Base-by-base conservation (phyloP, 2,113 vertebrate species). In the Morone chrysops region DNA sequence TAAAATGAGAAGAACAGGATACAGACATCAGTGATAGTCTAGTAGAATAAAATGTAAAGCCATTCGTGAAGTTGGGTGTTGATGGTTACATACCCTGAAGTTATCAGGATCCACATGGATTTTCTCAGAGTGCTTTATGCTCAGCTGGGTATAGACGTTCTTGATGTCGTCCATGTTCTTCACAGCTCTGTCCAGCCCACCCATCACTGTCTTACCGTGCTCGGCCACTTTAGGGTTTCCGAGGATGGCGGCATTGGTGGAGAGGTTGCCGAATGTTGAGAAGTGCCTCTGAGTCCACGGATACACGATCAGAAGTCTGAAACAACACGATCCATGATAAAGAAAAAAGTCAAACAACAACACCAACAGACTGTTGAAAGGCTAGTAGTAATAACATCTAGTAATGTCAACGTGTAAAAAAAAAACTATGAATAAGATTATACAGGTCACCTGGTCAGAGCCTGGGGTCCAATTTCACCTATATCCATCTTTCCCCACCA, bases 381-480 rank as follows among this genome's bases (percentile, higher is more conserved):
- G n/a, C n/a, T n/a, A n/a, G n/a, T n/a, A n/a, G n/a, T n/a, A n/a
- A n/a, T n/a, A n/a, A n/a, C n/a, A n/a, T n/a, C n/a, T n/a, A n/a
- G n/a, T n/a, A n/a, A n/a, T n/a, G 31, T 31, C 3, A 45, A 45
- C 43, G 3, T 45, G 9, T 12, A 45, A 45, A 12, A 45, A 45
- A 47, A 12, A 10, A 12, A 47, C 10, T 47, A 47, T 47, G 45
- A 47, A 47, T 12, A 47, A 47, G 11, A 47, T 12, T 47, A 47
- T 10, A 47, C 18, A 53, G 59, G 5, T 73, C 81, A 95, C 94
- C 94, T 94, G 79, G 40, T 36, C 10, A 92, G 61, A 18, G 94
- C 81, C 62, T 86, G 72, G 38, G 77, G 67, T 54, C 92, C 93
- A 9, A 83, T 74, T 48, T 88, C 72, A 12, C 4, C 43, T 4